Evolutionary conservation across 2,797 vertebrate species (phyloP), one percentile per base, ranked within the genome.

Genomic region (Esox lucius): DNA sequence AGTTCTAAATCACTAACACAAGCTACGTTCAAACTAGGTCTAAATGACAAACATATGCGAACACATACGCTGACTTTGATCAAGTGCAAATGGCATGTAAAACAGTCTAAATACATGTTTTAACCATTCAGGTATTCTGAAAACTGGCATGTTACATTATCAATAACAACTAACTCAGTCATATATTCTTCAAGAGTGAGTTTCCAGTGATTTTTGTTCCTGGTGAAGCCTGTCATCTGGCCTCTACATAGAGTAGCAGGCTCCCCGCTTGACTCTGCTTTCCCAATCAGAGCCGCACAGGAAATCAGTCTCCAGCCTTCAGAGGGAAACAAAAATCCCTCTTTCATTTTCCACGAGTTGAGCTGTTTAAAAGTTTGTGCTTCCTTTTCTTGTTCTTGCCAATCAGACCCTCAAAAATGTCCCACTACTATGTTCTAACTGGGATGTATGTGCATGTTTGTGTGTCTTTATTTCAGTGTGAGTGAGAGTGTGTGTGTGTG

Each of bases 261-360:
- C 82, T 90, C 85, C 86, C 83, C 83, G 85, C 75, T 79, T 88
- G 88, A 86, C 86, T 92, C 93, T 94, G 92, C 87, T 94, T 91
- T 93, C 87, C 87, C 89, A 93, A 94, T 93, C 92, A 93, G 85
- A 88, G 87, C 85, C 80, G 69, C 85, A 91, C 90, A 92, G 91
- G 92, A 93, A 93, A 91, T 92, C 87, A 90, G 87, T 90, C 89
- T 91, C 86, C 89, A 86, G 90, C 84, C 91, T 88, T 90, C 84
- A 86, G 86, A 90, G 85, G 78, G 87, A 84, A 90, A 91, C 82
- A 35, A 65, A 35, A 71, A 78, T 13, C 67, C 78, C 84, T 81
- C 78, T 89, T 90, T 88, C 83, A 88, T 91, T 91, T 90, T 91
- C 86, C 88, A 87, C 82, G 78, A 90, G 86, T 89, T 80, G 84